Conservation (phyloP, 2,113 vertebrate genomes). For the Alosa alosa region DNA sequence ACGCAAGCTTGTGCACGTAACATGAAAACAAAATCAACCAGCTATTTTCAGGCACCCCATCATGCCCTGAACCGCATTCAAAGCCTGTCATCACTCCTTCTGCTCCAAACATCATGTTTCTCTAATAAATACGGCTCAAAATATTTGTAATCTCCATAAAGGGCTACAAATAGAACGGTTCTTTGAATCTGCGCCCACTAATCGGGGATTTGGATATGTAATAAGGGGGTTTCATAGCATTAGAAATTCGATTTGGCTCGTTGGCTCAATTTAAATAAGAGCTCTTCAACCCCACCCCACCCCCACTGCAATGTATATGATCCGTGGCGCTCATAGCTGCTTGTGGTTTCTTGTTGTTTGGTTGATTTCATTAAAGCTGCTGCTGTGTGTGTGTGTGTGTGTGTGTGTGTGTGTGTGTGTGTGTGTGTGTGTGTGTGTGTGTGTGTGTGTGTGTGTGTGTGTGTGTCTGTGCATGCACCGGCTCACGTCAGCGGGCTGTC, state of each 20-base stretch:
- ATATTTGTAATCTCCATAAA: conserved; percentile 33
- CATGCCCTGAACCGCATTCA: not conserved
- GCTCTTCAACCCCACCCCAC: not conserved
- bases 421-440: not conserved
- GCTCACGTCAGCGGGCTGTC: not conserved
- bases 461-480: not conserved
- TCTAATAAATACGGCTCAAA: conserved; percentile 20
- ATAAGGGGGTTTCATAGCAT: conserved; percentile 19
- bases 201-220: conserved; percentile 23
- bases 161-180: conserved; percentile 30
- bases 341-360: not conserved
- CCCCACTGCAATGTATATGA: not conserved
- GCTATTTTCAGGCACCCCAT: conserved; percentile 28
- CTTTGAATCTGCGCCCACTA: not conserved
- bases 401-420: not conserved
- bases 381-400: conserved; percentile 3
- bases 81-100: not conserved
- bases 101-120: conserved; percentile 17
- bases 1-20: not conserved
- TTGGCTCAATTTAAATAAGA: not conserved
- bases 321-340: not conserved
- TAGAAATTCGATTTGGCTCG: not conserved
- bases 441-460: conserved; percentile 16
- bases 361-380: not conserved
- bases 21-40: conserved; percentile 1